Evolutionary conservation across 1,140 invertebrate genomes (phyloP), one percentile per base, ranked within the genome.

Genomic region (Tetraneura akinire): DNA sequence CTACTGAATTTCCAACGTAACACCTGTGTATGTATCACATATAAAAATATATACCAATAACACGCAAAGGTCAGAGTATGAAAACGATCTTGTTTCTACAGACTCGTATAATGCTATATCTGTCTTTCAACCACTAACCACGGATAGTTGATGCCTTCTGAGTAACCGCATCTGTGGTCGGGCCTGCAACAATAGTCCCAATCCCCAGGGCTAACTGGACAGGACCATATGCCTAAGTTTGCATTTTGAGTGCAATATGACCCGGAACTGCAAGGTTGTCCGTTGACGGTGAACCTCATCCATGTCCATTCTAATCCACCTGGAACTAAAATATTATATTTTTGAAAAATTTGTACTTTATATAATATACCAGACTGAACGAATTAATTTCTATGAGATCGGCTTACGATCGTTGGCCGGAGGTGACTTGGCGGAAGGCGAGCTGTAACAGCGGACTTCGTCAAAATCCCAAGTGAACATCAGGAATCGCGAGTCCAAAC

Each of bases 101-200:
- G 32, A 8, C 32, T 37, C 8, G 32, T 4, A 37, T 37, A 37
- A 37, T 37, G 32, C 8, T 8, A 37, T 37, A 37, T 8, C 32
- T 4, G 32, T 4, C 8, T 37, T 3, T 4, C 3, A 37, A 37
- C 32, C 8, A 83, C 84, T 86, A 86, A 92, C 92, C 92, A 94
- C 73, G 91, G 91, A 85, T 93, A 93, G 80, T 88, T 87, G 83
- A 90, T 92, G 78, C 92, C 92, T 83, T 91, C 89, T 37, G 92
- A 93, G 84, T 91, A 93, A n/a, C 92, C 93, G 84, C 93, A 94
- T 23, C 90, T 89, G 84, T 93, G 92, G 70, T 89, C 89, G n/a
- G 92, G 91, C 71, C 91, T 88, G 83, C 92, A 94, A 82, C 92
- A 94, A 83, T 93, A 94, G 84, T 94, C 92, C 92, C 92, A 94